phyloP scores from a whole-genome alignment of 2,888 invertebrate species.

The Drosophila maculinotata region DNA sequence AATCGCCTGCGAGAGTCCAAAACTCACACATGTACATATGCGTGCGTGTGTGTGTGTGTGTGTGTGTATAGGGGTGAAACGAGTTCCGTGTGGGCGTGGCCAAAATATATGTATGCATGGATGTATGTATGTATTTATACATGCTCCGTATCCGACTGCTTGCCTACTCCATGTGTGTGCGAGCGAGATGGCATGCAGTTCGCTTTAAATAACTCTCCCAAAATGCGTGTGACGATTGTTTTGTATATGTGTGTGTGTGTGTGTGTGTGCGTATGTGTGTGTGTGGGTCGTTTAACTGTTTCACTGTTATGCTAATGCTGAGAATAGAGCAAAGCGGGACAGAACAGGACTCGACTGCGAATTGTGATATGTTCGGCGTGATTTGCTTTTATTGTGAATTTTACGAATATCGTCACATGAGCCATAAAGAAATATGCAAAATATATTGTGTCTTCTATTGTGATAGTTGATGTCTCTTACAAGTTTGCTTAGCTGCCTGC shows the following conservation, averaged over 20 bases:
- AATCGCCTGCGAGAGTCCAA: slow-evolving; percentile 37
- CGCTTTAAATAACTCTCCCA: slow-evolving; percentile 52
- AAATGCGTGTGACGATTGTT: slow-evolving; percentile 61
- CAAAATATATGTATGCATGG: slow-evolving; percentile 10
- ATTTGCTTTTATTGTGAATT: slow-evolving; percentile 28
- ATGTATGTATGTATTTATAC: neutral
- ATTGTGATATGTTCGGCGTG: slow-evolving; percentile 8
- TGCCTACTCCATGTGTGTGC: slow-evolving; percentile 21
- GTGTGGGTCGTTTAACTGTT: slow-evolving; percentile 31
- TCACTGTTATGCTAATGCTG: slow-evolving; percentile 32
- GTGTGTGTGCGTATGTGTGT: slow-evolving; percentile 3
- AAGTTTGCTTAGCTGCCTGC: too few relatives aligned
- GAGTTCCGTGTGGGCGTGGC: slow-evolving; percentile 62
- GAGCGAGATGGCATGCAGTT: slow-evolving; percentile 35
- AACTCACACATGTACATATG: slow-evolving; percentile 14
- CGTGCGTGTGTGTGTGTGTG: slow-evolving; percentile 3
- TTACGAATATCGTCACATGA: neutral
- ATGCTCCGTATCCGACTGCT: slow-evolving; percentile 31
- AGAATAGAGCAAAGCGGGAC: slow-evolving; percentile 12
- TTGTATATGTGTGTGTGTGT: neutral
- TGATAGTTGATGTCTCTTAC: neutral
- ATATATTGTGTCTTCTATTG: neutral
- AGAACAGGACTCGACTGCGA: slow-evolving; percentile 17
- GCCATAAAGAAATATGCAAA: neutral
- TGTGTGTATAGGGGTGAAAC: slow-evolving; percentile 55